Conservation (phyloP, 2,888 invertebrate genomes). For the Andrena hattorfiana region DNA sequence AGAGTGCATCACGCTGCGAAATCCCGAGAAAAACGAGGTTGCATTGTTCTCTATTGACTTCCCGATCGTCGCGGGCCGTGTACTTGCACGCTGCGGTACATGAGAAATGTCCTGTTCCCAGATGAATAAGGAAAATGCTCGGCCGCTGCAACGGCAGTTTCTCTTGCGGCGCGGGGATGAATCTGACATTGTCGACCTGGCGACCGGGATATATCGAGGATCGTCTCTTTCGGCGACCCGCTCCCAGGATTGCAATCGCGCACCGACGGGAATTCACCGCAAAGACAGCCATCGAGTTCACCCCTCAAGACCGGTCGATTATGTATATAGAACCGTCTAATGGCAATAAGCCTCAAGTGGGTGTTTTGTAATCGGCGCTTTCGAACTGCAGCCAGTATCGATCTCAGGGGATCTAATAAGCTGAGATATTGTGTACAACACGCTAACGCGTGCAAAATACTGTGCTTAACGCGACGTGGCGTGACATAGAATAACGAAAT, state of each 20-base stretch:
- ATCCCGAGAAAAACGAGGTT: conserved; percentile 64
- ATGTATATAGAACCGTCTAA: neutral
- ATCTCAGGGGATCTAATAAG: conserved; percentile 19
- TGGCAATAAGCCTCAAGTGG: neutral
- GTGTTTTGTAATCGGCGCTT: neutral
- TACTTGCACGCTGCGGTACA: conserved; percentile 44
- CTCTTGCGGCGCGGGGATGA: conserved; percentile 64
- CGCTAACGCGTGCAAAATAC: conserved; percentile 45
- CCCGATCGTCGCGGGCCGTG: conserved; percentile 47
- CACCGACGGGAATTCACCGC: neutral
- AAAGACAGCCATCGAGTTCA: too few relatives aligned
- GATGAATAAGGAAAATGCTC: conserved; percentile 72
- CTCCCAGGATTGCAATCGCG: conserved; percentile 28
- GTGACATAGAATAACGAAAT: conserved; percentile 46
- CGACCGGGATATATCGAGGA: conserved; percentile 58
- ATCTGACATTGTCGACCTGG: conserved; percentile 54
- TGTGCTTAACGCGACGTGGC: conserved; percentile 40
- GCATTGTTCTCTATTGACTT: conserved; percentile 71
- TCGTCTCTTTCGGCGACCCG: conserved; percentile 47
- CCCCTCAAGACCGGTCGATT: neutral
- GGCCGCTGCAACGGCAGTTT: conserved; percentile 61
- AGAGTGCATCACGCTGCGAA: conserved; percentile 33
- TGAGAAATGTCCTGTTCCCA: conserved; percentile 65
- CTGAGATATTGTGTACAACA: conserved; percentile 14
- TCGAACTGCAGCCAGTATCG: conserved; percentile 1